Percentiles rank a stretch among this genome's conserved stretches.
phyloP scores from a whole-genome alignment of 2,888 invertebrate genomes.

The Dimorphilus gyrociliatus region DNA sequence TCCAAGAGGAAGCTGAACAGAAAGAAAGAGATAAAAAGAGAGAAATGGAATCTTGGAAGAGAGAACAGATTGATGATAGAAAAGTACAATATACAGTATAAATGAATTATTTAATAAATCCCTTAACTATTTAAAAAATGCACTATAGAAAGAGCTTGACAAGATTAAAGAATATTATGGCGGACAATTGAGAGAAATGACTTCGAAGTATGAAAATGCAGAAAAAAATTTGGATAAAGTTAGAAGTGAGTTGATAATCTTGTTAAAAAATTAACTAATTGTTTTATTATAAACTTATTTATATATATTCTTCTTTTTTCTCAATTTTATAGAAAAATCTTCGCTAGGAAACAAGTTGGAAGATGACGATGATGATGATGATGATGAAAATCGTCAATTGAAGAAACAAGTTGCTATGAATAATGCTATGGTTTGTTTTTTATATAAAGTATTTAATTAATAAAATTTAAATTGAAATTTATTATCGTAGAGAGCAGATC shows the following conservation, averaged over 20 bases:
- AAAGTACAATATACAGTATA: slow-evolving; percentile 4
- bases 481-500: too few species aligned
- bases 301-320: neutral
- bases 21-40: slow-evolving; percentile 12
- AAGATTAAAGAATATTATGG: slow-evolving; percentile 18
- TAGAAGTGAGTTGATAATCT: slow-evolving; percentile 12
- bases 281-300: neutral
- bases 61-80: slow-evolving; percentile 6
- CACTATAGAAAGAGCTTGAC: slow-evolving; percentile 19
- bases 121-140: too few species aligned
- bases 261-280: slow-evolving; percentile 5
- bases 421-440: too few species aligned
- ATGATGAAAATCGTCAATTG: too few species aligned
- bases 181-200: slow-evolving; percentile 21
- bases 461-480: too few species aligned
- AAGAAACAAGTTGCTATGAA: too few species aligned
- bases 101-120: neutral
- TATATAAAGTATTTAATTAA: too few species aligned
- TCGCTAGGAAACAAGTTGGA: slow-evolving; percentile 21
- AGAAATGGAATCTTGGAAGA: slow-evolving; percentile 8
- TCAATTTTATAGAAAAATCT: slow-evolving; percentile 12
- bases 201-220: slow-evolving; percentile 19
- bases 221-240: slow-evolving; percentile 15
- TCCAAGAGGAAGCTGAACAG: slow-evolving; percentile 4
- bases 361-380: slow-evolving; percentile 19